Base-by-base conservation (phyloP, 2,113 vertebrate genomes). In the Merops nubicus region DNA sequence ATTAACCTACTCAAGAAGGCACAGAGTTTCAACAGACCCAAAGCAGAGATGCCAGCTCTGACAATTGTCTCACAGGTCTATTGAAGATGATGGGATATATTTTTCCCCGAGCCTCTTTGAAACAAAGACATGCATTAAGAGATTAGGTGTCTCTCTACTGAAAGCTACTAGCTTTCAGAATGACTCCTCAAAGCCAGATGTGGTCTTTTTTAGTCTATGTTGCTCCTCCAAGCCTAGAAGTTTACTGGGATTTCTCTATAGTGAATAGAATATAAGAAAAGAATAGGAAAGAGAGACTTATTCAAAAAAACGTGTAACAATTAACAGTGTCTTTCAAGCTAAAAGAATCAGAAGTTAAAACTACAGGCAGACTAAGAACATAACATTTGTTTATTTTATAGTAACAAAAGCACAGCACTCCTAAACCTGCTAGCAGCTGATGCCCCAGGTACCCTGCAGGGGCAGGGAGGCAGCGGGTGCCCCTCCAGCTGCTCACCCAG, bases 321-420 rank as follows among this genome's bases (percentile, higher is more conserved):
- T 28, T 51, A 77, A 28, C 48, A 26, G 38, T n/a, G 28, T 54
- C 19, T 47, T 83, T 95, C 33, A 43, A 81, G 82, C 40, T 54
- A 68, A 57, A 84, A 79, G 64, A 85, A 82, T 36, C 2, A 14
- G 28, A 47, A 85, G 54, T 70, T 83, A 63, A 88, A 91, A 40
- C 38, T 51, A 25, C 40, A 94, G 83, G 64, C 62, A 48, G 67
- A 69, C 65, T 75, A 63, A 94, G 78, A 96, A 90, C 43, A 43
- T 56, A 81, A 57, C 23, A 34, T 42, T 87, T 96, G 34, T 76
- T 96, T 96, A 60, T 75, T 89, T 59, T 89, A 22, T 21, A 15
- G n/a, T 81, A 88, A 85, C 57, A 93, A 93, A 89, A 47, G 12
- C 75, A 89, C 45, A 87, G 50, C 57, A n/a, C 60, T 96, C 88